A percentile compares a stretch with the other conserved stretches of the same genome.
phyloP scores from a whole-genome alignment of 2,888 invertebrate genomes.

The Eulithis testata region DNA sequence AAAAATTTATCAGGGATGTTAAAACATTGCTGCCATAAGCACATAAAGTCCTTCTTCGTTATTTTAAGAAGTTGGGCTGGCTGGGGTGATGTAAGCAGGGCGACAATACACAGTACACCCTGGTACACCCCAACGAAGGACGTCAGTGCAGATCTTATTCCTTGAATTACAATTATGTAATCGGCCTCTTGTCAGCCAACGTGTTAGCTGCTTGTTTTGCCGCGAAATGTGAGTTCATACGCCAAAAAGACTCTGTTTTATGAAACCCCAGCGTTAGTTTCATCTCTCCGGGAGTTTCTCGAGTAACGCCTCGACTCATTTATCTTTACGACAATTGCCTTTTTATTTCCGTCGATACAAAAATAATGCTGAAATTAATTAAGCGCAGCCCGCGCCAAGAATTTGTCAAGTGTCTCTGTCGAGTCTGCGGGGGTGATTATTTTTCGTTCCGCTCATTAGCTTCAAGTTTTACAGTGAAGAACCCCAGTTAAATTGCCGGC shows the following conservation, averaged over 20 bases:
- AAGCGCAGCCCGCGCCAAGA: background rate
- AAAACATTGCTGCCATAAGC: no score
- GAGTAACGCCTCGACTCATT: constrained; percentile 19
- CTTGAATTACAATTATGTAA: no score
- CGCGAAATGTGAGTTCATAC: background rate
- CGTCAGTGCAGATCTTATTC: no score
- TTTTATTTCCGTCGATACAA: constrained; percentile 14
- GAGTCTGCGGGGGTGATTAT: constrained; percentile 18
- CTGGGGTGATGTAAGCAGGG: no score
- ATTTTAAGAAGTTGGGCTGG: no score
- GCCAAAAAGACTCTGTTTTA: background rate
- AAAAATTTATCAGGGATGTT: no score
- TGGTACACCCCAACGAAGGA: no score
- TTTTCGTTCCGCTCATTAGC: constrained; percentile 34
- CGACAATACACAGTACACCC: no score
- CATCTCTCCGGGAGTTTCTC: constrained; percentile 6
- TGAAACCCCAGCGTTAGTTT: background rate
- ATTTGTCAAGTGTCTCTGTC: constrained; percentile 30
- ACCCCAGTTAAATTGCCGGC: constrained; percentile 25
- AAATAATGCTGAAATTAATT: constrained; percentile 16
- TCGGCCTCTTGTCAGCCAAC: no score
- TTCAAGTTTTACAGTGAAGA: constrained; percentile 24
- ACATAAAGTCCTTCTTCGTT: no score
- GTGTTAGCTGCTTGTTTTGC: no score
- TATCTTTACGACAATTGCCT: constrained; percentile 20